Base-by-base conservation (phyloP, 1,140 invertebrate genomes). In the Penaeus indicus region DNA sequence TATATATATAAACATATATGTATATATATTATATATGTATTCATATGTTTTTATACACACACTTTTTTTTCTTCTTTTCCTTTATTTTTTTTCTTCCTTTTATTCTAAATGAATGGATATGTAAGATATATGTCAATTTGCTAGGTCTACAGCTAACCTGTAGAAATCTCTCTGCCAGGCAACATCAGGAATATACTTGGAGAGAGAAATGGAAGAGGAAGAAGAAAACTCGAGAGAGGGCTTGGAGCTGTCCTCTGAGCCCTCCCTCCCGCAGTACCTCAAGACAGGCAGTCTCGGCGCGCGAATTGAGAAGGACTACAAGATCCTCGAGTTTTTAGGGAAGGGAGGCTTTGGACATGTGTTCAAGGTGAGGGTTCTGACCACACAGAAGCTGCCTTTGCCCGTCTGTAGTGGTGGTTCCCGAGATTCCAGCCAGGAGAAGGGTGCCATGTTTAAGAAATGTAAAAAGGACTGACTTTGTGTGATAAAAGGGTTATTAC, bases 311-410 rank as follows among this genome's bases (percentile, higher is more conserved):
- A 96, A 95, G 86, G 98, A 99, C 93, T 99, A 99, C 93, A 95
- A 98, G 93, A 94, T 97, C 27, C 93, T 99, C 5, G 95, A 96
- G 91, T 96, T 94, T 93, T 92, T 99, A 0, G 98, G 98, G 0
- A 96, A 96, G 93, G 98, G 98, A 25, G 98, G 97, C 3, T 99
- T 98, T 94, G 98, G 98, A 2, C 96, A 98, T 94, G 98, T 99
- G 22, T 93, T 98, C 8, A 99, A 99, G 94, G 98, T 98, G 92
- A 92, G 60, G 82, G 67, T 80, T 67, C 84, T 77, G 42, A 84
- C 21, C 38, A 25, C 1, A 22, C 19, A 63, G 25, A 10, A 62
- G 19, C 78, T 22, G 47, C 47, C 38, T 75, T 85, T 64, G 42
- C 4, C 18, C 81, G 42, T 88, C 60, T 54, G 25, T 84, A 4